phyloP scores from a whole-genome alignment of 1,140 invertebrate genomes.

The Drosophila paulistorum region DNA sequence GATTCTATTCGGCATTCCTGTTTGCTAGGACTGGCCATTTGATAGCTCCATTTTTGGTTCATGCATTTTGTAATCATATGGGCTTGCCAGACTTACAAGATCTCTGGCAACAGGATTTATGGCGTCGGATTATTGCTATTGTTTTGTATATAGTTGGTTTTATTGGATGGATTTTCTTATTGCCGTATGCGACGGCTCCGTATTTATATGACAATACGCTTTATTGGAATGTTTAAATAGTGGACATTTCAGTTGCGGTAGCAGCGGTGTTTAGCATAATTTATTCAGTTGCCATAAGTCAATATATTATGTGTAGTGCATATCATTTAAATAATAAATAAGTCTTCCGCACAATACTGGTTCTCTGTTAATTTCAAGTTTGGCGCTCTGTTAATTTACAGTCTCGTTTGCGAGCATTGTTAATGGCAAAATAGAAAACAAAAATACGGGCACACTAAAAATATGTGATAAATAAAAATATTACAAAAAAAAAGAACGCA shows the following conservation, averaged over 20 bases:
- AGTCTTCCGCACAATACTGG: constrained; percentile 47
- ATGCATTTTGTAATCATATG: constrained; percentile 98
- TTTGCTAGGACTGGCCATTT: constrained; percentile 94
- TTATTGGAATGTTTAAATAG: constrained; percentile 83
- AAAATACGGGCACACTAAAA: constrained; percentile 6
- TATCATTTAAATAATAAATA: constrained; percentile 28
- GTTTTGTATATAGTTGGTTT: constrained; percentile 90
- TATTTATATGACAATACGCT: constrained; percentile 89
- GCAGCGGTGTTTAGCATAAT: constrained; percentile 3
- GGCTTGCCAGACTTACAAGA: constrained; percentile 95
- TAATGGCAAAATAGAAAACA: too few relatives aligned
- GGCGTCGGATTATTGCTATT: constrained; percentile 86
- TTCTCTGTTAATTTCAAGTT: background rate
- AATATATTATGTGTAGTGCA: constrained; percentile 40
- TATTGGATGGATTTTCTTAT: constrained; percentile 89
- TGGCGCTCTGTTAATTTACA: background rate
- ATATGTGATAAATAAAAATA: constrained; percentile 14
- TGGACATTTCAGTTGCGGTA: background rate
- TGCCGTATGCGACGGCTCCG: constrained; percentile 92
- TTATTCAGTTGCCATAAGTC: constrained; percentile 55
- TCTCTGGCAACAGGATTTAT: constrained; percentile 87
- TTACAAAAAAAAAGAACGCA: constrained; percentile 5
- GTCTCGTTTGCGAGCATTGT: background rate
- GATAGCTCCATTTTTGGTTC: constrained; percentile 93
- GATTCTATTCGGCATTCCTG: constrained; percentile 95